Percentiles rank a stretch among this genome's conserved stretches.
These are phyloP conservation scores for Anoplopoma fimbria DNA, from an alignment of 2,113 vertebrate genomes.

Conservation along the genomic window DNA sequence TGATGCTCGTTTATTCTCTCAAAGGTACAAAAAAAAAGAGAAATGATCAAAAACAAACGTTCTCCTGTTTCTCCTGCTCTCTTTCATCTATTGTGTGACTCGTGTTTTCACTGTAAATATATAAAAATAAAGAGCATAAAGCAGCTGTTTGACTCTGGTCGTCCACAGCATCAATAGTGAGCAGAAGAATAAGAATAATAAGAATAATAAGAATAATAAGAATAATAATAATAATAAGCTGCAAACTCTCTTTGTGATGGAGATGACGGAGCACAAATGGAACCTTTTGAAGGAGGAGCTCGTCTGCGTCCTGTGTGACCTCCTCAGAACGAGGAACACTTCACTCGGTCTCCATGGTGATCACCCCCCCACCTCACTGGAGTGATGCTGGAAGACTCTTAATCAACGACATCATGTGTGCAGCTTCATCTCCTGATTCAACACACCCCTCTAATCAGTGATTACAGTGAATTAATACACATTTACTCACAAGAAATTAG, in stretches of 20 bases:
- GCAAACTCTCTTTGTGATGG: constrained; percentile 54
- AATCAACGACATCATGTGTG: constrained; percentile 33
- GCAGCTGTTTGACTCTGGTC: neutral
- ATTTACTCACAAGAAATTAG: neutral
- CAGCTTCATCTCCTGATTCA: neutral
- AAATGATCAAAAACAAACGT: constrained; percentile 1
- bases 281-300: constrained; percentile 49
- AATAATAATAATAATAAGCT: constrained; percentile 6
- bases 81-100: neutral
- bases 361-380: neutral
- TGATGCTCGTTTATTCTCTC: neutral
- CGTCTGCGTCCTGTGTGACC: constrained; percentile 27
- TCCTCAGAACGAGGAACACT: constrained; percentile 58
- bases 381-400: constrained; percentile 7
- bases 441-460: neutral
- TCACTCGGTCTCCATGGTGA: constrained; percentile 52
- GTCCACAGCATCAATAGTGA: neutral
- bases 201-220: neutral
- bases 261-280: constrained; percentile 52
- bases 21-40: neutral
- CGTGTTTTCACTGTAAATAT: constrained; percentile 3
- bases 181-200: neutral
- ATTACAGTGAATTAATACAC: neutral
- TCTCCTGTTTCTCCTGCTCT: neutral
- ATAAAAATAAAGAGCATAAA: neutral